Conservation (phyloP, 1,140 invertebrate genomes). For the Hestina assimilis region DNA sequence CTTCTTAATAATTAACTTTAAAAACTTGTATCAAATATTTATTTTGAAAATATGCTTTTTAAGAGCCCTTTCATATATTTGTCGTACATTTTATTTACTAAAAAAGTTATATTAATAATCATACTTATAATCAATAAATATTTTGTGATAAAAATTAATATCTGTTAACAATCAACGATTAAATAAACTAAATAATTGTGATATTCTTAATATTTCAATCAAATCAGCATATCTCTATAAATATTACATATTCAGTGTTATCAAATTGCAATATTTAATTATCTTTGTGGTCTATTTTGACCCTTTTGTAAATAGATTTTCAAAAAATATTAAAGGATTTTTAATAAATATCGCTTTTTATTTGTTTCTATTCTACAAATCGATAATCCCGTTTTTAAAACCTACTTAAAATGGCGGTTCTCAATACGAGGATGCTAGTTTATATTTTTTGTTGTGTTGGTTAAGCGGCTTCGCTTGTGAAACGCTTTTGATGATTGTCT, state of each 20-base stretch:
- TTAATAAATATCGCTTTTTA: constrained; percentile 4
- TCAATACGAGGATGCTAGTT: no score
- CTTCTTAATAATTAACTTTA: no score
- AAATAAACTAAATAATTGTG: constrained; percentile 22
- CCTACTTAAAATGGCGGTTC: no score
- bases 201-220: constrained; percentile 21
- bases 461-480: no score
- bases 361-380: not conserved
- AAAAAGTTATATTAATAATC: not conserved
- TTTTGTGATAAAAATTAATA: not conserved
- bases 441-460: no score
- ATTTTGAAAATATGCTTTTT: no score
- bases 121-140: not conserved
- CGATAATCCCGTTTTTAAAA: not conserved
- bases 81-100: not conserved
- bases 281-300: constrained; percentile 18
- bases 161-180: not conserved
- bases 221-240: constrained; percentile 19
- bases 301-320: constrained; percentile 35
- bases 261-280: constrained; percentile 4
- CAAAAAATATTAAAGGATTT: constrained; percentile 23
- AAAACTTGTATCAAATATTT: no score
- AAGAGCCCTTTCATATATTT: no score
- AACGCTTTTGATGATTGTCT: no score
- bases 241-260: not conserved